phyloP scores from a whole-genome alignment of 2,113 vertebrate species.

The Lipophrys pholis region DNA sequence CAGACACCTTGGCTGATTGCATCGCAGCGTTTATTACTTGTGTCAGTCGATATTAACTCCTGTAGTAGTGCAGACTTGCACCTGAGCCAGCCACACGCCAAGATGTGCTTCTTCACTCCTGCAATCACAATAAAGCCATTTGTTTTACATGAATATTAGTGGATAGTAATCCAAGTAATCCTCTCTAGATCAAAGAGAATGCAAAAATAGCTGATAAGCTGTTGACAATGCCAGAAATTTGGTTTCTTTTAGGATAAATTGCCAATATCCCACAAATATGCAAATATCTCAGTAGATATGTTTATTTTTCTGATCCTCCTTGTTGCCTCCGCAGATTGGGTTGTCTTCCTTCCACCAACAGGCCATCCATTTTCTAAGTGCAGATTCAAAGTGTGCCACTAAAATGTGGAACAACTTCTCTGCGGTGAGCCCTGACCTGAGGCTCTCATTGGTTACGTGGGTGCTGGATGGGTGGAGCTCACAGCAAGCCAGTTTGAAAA shows the following conservation, averaged over 20 bases:
- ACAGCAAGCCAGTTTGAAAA: constrained; percentile 55
- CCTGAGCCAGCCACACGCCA: not conserved
- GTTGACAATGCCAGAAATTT: too few species aligned
- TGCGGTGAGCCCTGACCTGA: constrained; percentile 66
- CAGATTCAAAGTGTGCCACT: constrained; percentile 9
- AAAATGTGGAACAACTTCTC: constrained; percentile 77
- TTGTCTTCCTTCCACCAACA: constrained; percentile 80
- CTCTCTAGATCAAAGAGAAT: not conserved
- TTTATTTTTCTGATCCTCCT: too few species aligned
- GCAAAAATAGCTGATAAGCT: not conserved
- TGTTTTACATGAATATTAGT: not conserved
- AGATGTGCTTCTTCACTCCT: not conserved
- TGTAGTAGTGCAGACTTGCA: not conserved
- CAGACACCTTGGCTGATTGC: not conserved
- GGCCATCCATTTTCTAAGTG: constrained; percentile 81
- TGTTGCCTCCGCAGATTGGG: constrained; percentile 83
- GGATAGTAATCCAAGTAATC: not conserved
- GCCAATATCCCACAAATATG: too few species aligned
- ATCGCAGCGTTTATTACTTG: not conserved
- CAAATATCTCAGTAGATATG: too few species aligned
- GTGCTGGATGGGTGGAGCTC: constrained; percentile 50
- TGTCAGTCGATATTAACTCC: not conserved
- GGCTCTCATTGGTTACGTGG: constrained; percentile 81
- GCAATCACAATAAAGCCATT: not conserved
- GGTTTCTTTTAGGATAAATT: too few species aligned